phyloP scores from a whole-genome alignment of 1,140 invertebrate genomes.

The Tetramorium simillimum region DNA sequence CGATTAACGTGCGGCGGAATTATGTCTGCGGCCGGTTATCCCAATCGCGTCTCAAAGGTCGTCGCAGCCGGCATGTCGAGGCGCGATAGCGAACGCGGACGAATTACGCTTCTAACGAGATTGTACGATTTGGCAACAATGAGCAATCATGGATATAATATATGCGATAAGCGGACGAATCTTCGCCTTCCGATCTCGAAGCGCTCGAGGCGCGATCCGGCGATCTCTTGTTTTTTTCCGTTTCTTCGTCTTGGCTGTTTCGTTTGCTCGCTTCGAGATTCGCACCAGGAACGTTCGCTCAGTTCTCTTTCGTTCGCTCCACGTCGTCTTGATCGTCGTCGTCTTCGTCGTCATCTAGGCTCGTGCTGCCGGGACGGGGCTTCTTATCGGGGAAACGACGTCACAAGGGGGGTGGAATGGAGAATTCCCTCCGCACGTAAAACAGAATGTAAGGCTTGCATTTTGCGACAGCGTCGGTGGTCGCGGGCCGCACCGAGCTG shows the following conservation, averaged over 20 bases:
- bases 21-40: conserved; percentile 21
- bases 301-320: conserved; percentile 52
- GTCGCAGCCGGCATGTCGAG: not conserved
- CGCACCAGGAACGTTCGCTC: conserved; percentile 51
- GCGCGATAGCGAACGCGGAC: conserved; percentile 34
- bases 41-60: conserved; percentile 50
- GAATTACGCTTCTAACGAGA: conserved; percentile 36
- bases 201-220: conserved; percentile 11
- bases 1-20: conserved; percentile 19
- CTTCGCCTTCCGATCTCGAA: conserved; percentile 51
- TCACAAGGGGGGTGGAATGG: conserved; percentile 84
- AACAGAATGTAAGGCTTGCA: conserved; percentile 96
- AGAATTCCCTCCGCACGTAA: conserved; percentile 91
- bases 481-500: conserved; percentile 92
- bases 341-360: conserved; percentile 67
- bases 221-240: conserved; percentile 7
- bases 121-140: conserved; percentile 54
- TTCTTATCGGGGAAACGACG: conserved; percentile 75
- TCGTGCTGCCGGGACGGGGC: conserved; percentile 71
- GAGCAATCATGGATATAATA: conserved; percentile 43
- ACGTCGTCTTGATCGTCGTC: conserved; percentile 67
- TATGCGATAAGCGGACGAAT: conserved; percentile 23
- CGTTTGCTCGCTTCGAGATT: conserved; percentile 43
- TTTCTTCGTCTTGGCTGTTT: conserved; percentile 33
- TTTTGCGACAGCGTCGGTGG: conserved; percentile 89